Evolutionary conservation across 1,140 invertebrate genomes (phyloP), one percentile per base, ranked within the genome.

Genomic region (Antheraea mylitta): DNA sequence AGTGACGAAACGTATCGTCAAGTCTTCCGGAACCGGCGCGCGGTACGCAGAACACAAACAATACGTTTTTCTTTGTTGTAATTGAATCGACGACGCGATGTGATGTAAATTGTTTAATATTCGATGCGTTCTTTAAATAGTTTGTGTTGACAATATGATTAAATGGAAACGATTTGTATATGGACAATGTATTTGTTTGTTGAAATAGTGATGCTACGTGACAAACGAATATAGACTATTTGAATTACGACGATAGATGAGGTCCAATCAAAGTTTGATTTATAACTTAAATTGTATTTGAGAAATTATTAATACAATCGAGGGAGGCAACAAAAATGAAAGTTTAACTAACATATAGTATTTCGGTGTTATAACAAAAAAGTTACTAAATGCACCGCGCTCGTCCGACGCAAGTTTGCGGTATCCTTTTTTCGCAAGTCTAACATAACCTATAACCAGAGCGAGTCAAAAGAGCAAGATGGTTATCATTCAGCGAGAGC

Each of bases 101-200:
- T 53, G 45, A 10, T 53, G 16, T 53, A 53, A 53, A 53, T 53
- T 53, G 45, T 53, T 53, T 53, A 53, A 53, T 53, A 53, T 53
- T 53, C 45, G 45, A 16, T 6, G 16, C 45, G 45, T 53, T 53
- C 45, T 53, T 53, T 53, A 53, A 53, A 53, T 53, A 53, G 45
- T 53, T 53, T 53, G 45, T 53, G 45, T 53, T 53, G 45, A 53
- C 45, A 53, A 16, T 53, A 53, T 53, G 45, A 53, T 53, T 53
- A 53, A 53, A 53, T 6, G 45, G 16, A 16, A 53, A 53, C 11
- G 45, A 53, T 53, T 53, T 53, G 45, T 53, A 53, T 53, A n/a
- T 53, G 16, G 45, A 53, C 45, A 53, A 53, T 53, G 45, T 53
- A 53, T 53, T 53, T 53, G 45, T 53, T 53, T 53, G 1, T 53